Conservation (phyloP, 2,797 vertebrate species). For the Champsocephalus esox region DNA sequence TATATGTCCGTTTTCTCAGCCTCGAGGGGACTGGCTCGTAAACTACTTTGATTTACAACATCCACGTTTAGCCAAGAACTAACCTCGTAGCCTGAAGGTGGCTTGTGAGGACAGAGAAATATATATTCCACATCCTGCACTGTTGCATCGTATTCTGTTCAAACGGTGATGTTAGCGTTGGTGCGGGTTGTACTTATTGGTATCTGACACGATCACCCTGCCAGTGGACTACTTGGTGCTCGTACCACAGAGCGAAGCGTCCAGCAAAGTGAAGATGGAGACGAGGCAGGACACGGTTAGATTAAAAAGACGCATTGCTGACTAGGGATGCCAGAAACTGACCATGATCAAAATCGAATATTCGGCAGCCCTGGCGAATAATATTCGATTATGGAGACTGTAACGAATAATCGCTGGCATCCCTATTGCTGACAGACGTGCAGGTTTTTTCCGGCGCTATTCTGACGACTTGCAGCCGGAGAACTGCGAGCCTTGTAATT, state of each 20-base stretch:
- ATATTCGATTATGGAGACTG: too few species aligned
- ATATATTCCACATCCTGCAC: too few species aligned
- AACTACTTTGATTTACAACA: slow-evolving; percentile 45
- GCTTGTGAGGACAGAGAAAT: too few species aligned
- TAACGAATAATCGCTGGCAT: too few species aligned
- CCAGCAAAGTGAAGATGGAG: too few species aligned
- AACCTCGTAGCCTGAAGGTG: slow-evolving; percentile 14
- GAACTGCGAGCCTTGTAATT: slow-evolving; percentile 62
- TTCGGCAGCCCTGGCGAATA: too few species aligned
- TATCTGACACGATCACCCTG: slow-evolving; percentile 14
- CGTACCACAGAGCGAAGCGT: too few species aligned
- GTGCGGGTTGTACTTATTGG: not conserved
- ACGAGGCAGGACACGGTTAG: too few species aligned
- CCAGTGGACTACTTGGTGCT: slow-evolving; percentile 28
- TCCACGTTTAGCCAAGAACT: slow-evolving; percentile 18
- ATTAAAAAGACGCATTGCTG: not conserved
- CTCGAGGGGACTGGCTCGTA: slow-evolving; percentile 9
- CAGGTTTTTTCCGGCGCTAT: slow-evolving; percentile 17
- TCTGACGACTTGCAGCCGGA: slow-evolving; percentile 30
- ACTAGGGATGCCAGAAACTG: too few species aligned
- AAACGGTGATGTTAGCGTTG: not conserved
- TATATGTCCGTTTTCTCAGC: slow-evolving; percentile 20
- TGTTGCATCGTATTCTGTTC: not conserved
- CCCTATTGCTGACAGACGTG: not conserved
- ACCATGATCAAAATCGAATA: too few species aligned